These are phyloP conservation scores for Eupithecia inturbata DNA, from an alignment of 2,888 invertebrate species.

Conservation along the genomic window DNA sequence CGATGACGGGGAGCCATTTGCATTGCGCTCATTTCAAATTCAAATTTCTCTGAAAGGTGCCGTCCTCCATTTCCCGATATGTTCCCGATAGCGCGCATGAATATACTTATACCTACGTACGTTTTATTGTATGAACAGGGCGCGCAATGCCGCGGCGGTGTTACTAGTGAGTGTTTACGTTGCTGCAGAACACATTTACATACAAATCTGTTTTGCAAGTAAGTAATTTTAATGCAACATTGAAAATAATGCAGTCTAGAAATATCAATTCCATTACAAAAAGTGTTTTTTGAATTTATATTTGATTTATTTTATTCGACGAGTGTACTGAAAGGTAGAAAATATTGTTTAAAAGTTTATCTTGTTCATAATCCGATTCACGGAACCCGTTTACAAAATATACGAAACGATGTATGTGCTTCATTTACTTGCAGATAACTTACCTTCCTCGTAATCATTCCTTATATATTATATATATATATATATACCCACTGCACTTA, in stretches of 20 bases:
- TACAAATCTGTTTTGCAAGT: not conserved
- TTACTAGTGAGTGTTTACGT: not conserved
- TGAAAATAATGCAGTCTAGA: not conserved
- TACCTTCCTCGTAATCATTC: no score
- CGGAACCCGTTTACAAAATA: not conserved
- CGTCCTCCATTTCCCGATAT: conserved; percentile 11
- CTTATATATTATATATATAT: no score
- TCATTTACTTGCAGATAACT: no score
- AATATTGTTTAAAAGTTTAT: not conserved
- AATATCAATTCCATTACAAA: not conserved
- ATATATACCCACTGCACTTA: no score
- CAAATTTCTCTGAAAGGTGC: conserved; percentile 9
- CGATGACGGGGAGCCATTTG: not conserved
- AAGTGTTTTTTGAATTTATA: not conserved
- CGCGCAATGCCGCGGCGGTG: no score
- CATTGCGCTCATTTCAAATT: conserved; percentile 17
- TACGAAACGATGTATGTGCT: no score
- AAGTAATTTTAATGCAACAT: not conserved
- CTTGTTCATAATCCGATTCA: not conserved
- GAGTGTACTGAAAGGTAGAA: not conserved
- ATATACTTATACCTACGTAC: not conserved
- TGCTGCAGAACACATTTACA: not conserved
- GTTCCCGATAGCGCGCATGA: not conserved
- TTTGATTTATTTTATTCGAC: not conserved
- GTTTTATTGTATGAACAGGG: not conserved